A percentile compares a stretch with the other conserved stretches of the same genome.
These are phyloP conservation scores for Kryptolebias ocellatus DNA, from an alignment of 2,797 vertebrate genomes.

Conservation along the genomic window DNA sequence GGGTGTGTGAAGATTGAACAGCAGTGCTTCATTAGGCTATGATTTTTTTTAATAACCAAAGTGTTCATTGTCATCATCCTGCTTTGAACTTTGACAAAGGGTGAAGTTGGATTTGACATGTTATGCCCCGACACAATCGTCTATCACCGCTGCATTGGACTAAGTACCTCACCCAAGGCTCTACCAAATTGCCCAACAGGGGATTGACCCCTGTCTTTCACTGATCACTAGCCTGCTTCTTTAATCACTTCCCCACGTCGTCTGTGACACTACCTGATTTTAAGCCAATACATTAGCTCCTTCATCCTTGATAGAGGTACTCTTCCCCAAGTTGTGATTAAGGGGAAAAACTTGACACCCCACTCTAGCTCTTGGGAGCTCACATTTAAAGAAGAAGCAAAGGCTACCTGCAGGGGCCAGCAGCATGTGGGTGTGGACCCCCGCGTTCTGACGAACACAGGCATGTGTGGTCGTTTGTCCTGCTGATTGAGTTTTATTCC, in stretches of 20 bases:
- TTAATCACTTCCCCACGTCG: conserved; percentile 66
- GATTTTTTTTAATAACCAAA: conserved; percentile 76
- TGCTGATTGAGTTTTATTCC: conserved; percentile 77
- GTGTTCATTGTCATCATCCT: conserved; percentile 60
- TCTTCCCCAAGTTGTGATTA: conserved; percentile 45
- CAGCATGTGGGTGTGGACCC: conserved; percentile 11
- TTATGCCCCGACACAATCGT: conserved; percentile 55
- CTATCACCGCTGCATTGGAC: conserved; percentile 42
- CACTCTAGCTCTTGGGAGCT: conserved; percentile 30
- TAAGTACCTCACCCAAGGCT: conserved; percentile 62
- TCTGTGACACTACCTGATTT: conserved; percentile 48
- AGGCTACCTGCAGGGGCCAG: not conserved
- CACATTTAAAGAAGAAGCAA: conserved; percentile 17
- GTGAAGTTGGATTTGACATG: conserved; percentile 70
- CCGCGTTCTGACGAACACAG: conserved; percentile 65
- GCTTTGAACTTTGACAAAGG: conserved; percentile 70
- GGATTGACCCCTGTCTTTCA: conserved; percentile 71
- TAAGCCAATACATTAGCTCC: conserved; percentile 47
- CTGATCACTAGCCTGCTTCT: conserved; percentile 66
- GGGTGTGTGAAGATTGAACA: conserved; percentile 60
- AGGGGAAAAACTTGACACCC: conserved; percentile 18
- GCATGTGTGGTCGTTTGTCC: conserved; percentile 67
- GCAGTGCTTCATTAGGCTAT: conserved; percentile 76
- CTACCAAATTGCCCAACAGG: conserved; percentile 59
- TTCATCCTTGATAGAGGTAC: conserved; percentile 29